phyloP scores from a whole-genome alignment of 2,888 invertebrate genomes.

The Andrena flavipes region DNA sequence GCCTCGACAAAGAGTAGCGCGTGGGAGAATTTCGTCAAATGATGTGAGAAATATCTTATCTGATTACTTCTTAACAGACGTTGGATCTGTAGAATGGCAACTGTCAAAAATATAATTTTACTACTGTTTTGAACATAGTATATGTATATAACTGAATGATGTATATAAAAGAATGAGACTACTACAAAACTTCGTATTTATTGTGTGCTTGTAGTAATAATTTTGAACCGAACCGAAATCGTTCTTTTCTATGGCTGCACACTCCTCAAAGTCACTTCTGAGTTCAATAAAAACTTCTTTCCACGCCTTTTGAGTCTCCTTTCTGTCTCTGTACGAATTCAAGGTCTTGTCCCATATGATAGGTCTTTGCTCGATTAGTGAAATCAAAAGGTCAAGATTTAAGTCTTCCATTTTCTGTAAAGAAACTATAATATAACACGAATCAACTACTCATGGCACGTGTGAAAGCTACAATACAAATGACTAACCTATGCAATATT shows the following conservation, averaged over 20 bases:
- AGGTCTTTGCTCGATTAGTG: too few species aligned
- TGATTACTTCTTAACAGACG: background rate
- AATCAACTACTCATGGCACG: too few species aligned
- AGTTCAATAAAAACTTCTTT: background rate
- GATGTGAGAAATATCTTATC: background rate
- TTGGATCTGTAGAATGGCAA: background rate
- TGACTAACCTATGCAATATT: too few species aligned
- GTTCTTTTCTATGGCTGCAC: background rate
- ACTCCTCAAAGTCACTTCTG: background rate
- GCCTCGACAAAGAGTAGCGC: background rate
- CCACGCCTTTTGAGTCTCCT: background rate
- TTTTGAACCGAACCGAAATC: background rate
- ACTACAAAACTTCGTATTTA: background rate
- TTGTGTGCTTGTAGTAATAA: background rate
- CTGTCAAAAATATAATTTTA: background rate
- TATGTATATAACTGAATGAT: too few species aligned
- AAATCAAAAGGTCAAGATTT: too few species aligned
- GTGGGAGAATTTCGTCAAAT: background rate
- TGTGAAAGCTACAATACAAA: too few species aligned
- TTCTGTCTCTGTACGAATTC: background rate
- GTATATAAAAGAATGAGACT: too few species aligned
- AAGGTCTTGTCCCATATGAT: too few species aligned
- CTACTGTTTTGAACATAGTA: too few species aligned
- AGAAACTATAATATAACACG: too few species aligned
- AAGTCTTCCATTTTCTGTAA: too few species aligned